Percentiles rank a stretch among this genome's conserved stretches.
phyloP scores from a whole-genome alignment of 2,113 vertebrate species.

The Lathamus discolor region DNA sequence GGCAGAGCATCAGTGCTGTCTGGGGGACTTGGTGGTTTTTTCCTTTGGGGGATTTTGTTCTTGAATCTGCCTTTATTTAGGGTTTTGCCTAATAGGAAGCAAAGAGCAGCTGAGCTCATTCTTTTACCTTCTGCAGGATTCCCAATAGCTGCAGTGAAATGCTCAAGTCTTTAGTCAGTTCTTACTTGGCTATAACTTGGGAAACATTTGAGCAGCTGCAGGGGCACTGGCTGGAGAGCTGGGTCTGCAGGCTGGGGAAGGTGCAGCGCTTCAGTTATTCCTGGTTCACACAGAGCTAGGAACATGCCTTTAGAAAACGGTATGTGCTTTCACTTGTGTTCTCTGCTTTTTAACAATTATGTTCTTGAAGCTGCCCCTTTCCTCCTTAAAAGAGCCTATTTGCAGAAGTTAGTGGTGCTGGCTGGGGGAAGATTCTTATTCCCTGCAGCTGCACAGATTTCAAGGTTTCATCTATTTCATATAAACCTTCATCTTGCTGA shows the following conservation, averaged over 20 bases:
- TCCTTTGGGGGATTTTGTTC: neutral
- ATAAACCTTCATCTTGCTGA: neutral
- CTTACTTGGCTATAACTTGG: neutral
- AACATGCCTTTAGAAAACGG: neutral
- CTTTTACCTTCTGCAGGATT: neutral
- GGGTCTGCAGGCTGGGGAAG: neutral
- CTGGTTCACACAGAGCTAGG: neutral
- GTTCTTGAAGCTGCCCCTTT: neutral
- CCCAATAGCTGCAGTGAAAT: neutral
- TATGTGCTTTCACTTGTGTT: neutral
- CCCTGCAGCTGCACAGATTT: neutral
- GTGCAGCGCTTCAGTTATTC: neutral
- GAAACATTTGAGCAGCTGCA: neutral
- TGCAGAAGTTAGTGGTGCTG: neutral
- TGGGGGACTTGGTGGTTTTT: neutral
- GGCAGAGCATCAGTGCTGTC: neutral
- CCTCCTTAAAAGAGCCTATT: neutral
- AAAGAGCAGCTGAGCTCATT: slow-evolving; percentile 1
- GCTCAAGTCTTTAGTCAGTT: slow-evolving; percentile 7
- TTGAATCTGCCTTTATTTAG: neutral
- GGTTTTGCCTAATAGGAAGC: neutral
- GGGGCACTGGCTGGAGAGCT: neutral
- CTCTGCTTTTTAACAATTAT: neutral
- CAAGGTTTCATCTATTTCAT: neutral
- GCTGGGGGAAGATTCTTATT: neutral